Percentiles rank a stretch among this genome's conserved stretches.
These are phyloP conservation scores for Leuciscus idus DNA, from an alignment of 2,113 vertebrate species.

Conservation along the genomic window DNA sequence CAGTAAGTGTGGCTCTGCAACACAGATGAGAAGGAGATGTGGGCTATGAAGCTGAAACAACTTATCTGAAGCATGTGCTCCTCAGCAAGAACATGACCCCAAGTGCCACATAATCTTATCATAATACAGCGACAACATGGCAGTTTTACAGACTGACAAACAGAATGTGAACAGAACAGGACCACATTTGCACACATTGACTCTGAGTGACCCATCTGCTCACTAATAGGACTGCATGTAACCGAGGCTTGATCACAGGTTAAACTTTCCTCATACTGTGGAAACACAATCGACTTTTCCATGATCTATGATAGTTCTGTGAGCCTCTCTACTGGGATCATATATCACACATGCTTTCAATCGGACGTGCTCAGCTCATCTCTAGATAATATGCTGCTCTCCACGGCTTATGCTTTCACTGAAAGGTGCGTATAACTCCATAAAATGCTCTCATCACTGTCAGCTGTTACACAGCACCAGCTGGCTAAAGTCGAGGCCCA, in stretches of 20 bases:
- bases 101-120: slow-evolving; percentile 1
- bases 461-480: slow-evolving; percentile 37
- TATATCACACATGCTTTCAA: slow-evolving; percentile 40
- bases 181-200: slow-evolving; percentile 5
- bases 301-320: slow-evolving; percentile 14
- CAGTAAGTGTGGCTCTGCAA: slow-evolving; percentile 2
- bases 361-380: slow-evolving; percentile 26
- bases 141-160: neutral
- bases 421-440: neutral
- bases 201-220: slow-evolving; percentile 4
- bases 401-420: neutral
- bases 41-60: neutral
- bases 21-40: slow-evolving; percentile 11
- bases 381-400: slow-evolving; percentile 8
- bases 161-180: neutral
- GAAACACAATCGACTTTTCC: slow-evolving; percentile 9
- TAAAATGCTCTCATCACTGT: slow-evolving; percentile 18
- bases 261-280: slow-evolving; percentile 3
- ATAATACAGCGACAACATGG: neutral
- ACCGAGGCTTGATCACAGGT: slow-evolving; percentile 1
- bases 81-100: neutral
- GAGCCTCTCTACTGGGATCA: slow-evolving; percentile 8
- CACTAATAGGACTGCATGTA: neutral
- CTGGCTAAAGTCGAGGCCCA: slow-evolving; percentile 28
- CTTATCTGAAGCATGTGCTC: slow-evolving; percentile 15